Conservation (phyloP, 2,888 invertebrate species). For the Stenolophus ochropezus region DNA sequence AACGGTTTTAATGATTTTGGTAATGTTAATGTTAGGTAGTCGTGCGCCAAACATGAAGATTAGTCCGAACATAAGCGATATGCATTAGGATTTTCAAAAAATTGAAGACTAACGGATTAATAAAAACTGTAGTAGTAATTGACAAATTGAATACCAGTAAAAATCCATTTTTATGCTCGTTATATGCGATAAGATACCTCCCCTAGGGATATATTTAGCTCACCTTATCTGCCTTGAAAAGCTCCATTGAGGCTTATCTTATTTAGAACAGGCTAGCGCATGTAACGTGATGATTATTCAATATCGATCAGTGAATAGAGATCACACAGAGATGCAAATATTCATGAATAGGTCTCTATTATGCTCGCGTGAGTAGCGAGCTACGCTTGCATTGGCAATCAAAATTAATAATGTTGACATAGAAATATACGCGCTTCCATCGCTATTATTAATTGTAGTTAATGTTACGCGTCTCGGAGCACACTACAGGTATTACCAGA, state of each 20-base stretch:
- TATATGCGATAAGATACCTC: too few species aligned
- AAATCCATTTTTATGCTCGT: too few species aligned
- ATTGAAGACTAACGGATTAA: too few species aligned
- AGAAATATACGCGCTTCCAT: not conserved
- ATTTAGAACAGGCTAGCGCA: not conserved
- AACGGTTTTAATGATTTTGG: too few species aligned
- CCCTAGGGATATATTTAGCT: not conserved
- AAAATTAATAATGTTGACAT: constrained; percentile 23
- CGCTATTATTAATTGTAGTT: constrained; percentile 14
- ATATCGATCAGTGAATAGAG: not conserved
- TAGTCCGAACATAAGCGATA: too few species aligned
- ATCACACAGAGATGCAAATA: not conserved
- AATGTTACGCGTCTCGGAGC: constrained; percentile 1
- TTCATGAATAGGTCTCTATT: not conserved
- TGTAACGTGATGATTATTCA: not conserved
- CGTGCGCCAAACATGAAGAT: too few species aligned
- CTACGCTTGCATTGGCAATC: not conserved
- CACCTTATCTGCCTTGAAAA: not conserved
- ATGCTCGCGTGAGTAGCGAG: not conserved
- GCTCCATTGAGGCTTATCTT: not conserved
- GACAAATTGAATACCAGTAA: too few species aligned
- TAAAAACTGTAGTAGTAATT: too few species aligned
- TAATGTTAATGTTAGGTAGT: too few species aligned
- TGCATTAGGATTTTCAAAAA: too few species aligned
- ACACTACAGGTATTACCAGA: not conserved